Evolutionary conservation across 2,113 vertebrate species (phyloP), one percentile per base, ranked within the genome.

Genomic region (Micronycteris hirsuta): DNA sequence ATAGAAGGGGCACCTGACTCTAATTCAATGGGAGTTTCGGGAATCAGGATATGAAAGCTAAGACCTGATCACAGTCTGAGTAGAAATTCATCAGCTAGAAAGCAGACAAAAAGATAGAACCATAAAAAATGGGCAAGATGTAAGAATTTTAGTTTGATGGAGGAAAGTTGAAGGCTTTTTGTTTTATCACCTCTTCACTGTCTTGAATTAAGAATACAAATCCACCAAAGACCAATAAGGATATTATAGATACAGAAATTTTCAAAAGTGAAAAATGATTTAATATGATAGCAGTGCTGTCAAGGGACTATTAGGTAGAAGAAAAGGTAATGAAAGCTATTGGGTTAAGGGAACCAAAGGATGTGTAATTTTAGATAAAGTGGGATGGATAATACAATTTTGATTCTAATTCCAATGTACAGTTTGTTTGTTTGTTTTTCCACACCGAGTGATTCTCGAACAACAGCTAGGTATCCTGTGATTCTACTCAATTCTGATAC

Each of bases 201-300:
- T 77, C 61, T 82, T 86, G 45, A 91, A 71, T 92, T 88, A 94
- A 85, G 41, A 89, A 41, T 77, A 61, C 11, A 89, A 85, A 86
- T 93, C 9, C 36, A 0, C 16, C 61, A 4, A 81, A 17, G 84
- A 56, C 70, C 89, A 92, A 81, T 84, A 88, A 76, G 14, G 19
- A 11, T 47, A 49, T 33, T 5, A 24, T 68, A 80, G 24, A 12
- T 36, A 56, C 26, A 93, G 61, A 86, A 77, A 14, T 73, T 86
- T n/a, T 0, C 63, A 78, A 94, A 82, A 47, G 7, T 71, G 26
- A 86, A 92, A 94, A 89, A 47, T 85, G 20, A 86, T 47, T 82
- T 88, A 85, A 67, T 96, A 83, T 84, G 10, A 73, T 82, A 77
- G 4, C 7, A 85, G 14, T 61, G 5, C 2, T 90, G 0, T 87